Conservation (phyloP, 2,113 vertebrate genomes). For the Lipophrys pholis region DNA sequence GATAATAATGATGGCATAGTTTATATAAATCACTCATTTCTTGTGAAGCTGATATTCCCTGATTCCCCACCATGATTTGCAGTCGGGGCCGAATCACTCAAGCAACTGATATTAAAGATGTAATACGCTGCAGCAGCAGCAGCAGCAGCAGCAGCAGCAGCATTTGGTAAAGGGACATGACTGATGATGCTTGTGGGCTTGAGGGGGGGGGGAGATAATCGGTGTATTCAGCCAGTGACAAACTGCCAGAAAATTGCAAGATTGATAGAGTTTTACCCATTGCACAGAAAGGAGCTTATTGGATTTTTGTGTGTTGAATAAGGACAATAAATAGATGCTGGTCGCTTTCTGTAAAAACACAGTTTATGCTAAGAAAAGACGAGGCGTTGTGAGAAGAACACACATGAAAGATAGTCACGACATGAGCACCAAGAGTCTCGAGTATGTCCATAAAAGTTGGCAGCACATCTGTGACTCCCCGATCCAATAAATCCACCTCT, state of each 20-base stretch:
- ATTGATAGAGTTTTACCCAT: constrained; percentile 35
- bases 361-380: too few relatives aligned
- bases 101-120: constrained; percentile 10
- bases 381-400: too few relatives aligned
- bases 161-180: constrained; percentile 17
- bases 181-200: constrained; percentile 16
- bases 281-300: constrained; percentile 5
- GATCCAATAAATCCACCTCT: background rate
- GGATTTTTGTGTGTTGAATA: constrained; percentile 1
- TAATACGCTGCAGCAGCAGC: constrained; percentile 1
- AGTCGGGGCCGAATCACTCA: background rate
- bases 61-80: constrained; percentile 26
- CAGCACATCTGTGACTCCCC: too few relatives aligned
- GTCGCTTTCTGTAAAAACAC: constrained; percentile 2
- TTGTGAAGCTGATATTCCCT: constrained; percentile 22
- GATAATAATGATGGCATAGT: background rate
- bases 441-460: too few relatives aligned
- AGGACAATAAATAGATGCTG: background rate
- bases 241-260: constrained; percentile 43
- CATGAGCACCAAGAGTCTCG: too few relatives aligned
- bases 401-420: too few relatives aligned
- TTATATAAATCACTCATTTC: background rate
- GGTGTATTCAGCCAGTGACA: constrained; percentile 31
- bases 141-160: constrained; percentile 3
- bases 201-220: constrained; percentile 30